These are phyloP conservation scores for Bombus superbus DNA, from an alignment of 1,140 invertebrate species.

Conservation along the genomic window DNA sequence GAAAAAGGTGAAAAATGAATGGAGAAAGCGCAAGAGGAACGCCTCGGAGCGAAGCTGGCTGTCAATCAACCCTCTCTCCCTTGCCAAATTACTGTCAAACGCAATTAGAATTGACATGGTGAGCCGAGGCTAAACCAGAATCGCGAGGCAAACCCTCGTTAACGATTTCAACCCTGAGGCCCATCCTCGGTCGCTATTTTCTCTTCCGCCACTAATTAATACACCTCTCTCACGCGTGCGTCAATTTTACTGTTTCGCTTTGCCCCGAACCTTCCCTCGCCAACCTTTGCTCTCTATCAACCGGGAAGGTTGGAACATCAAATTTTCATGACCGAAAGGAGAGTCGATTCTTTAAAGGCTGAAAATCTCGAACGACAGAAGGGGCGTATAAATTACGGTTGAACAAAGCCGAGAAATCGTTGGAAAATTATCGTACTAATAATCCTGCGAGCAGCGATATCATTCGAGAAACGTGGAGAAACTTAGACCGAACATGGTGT, in stretches of 20 bases:
- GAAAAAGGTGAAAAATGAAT: slow-evolving; percentile 12
- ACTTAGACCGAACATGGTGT: no score
- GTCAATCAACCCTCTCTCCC: slow-evolving; percentile 64
- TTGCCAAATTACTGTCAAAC: slow-evolving; percentile 68
- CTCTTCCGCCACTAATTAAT: slow-evolving; percentile 74
- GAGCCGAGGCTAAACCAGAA: slow-evolving; percentile 61
- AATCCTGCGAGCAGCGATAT: no score
- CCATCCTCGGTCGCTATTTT: slow-evolving; percentile 67
- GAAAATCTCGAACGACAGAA: background rate
- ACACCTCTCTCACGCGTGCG: slow-evolving; percentile 58
- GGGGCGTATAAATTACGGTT: background rate
- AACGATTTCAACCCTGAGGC: slow-evolving; percentile 68
- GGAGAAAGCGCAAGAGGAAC: slow-evolving; percentile 38
- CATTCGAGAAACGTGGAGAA: no score
- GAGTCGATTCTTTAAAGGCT: background rate
- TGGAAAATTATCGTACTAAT: no score
- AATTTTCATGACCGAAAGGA: background rate
- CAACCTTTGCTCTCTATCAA: background rate
- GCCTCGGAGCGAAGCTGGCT: slow-evolving; percentile 21
- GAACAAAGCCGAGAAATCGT: background rate
- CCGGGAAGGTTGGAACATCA: background rate
- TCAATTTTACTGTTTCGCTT: slow-evolving; percentile 51
- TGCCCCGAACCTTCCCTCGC: background rate
- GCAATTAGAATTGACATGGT: slow-evolving; percentile 70
- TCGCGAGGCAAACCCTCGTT: slow-evolving; percentile 65